These are phyloP conservation scores for Trissolcus brochymenae DNA, from an alignment of 2,888 invertebrate genomes.

Conservation along the genomic window DNA sequence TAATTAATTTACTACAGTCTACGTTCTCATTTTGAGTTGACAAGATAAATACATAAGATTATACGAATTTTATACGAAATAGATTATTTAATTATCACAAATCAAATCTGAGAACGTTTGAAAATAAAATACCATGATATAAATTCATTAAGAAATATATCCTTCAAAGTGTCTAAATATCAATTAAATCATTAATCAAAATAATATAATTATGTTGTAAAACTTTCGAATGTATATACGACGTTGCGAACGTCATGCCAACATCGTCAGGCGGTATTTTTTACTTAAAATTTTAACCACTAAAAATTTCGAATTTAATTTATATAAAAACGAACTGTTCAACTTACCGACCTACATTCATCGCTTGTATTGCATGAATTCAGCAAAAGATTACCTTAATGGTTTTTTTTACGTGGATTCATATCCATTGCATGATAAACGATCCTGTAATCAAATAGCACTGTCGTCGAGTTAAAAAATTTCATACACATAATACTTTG, in stretches of 20 bases:
- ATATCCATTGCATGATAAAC: constrained; percentile 39
- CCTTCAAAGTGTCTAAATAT: too few species aligned
- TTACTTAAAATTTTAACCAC: constrained; percentile 63
- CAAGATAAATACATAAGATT: too few species aligned
- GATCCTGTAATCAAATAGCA: constrained; percentile 42
- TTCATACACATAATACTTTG: background rate
- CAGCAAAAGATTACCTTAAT: constrained; percentile 45
- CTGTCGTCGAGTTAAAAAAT: background rate
- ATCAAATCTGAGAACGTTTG: too few species aligned
- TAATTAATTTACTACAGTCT: too few species aligned
- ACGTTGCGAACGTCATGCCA: too few species aligned
- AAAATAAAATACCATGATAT: constrained; percentile 41
- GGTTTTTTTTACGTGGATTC: constrained; percentile 31
- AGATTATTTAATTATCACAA: too few species aligned
- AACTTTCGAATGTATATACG: too few species aligned
- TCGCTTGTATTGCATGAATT: constrained; percentile 48
- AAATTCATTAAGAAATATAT: constrained; percentile 60
- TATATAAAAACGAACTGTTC: constrained; percentile 60
- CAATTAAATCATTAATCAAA: too few species aligned
- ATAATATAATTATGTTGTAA: too few species aligned
- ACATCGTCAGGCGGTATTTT: too few species aligned
- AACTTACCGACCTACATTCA: constrained; percentile 43
- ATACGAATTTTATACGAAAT: too few species aligned
- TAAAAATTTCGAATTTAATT: constrained; percentile 63
- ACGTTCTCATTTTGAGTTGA: too few species aligned